Evolutionary conservation across 2,113 vertebrate genomes (phyloP).

Genomic region (Colius striatus): DNA sequence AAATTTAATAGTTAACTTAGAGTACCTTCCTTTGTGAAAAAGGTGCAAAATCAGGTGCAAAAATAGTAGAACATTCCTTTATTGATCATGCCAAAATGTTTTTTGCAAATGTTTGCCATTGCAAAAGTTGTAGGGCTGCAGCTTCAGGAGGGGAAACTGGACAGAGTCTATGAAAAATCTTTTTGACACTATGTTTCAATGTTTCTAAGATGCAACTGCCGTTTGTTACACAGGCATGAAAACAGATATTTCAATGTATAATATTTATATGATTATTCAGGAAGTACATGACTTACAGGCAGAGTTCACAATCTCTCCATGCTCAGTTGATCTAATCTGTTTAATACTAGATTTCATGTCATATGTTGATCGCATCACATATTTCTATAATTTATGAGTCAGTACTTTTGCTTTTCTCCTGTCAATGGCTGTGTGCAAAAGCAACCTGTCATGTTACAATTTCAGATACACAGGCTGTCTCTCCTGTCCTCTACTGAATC

Average conservation of each 20-base stretch:
- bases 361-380: not conserved
- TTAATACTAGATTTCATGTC: not conserved
- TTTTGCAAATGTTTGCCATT: not conserved
- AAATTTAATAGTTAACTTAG: not conserved
- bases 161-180: not conserved
- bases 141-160: not conserved
- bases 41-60: not conserved
- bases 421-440: not conserved
- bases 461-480: accelerated
- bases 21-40: not conserved
- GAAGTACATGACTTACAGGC: not conserved
- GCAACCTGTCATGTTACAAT: accelerated
- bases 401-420: not conserved
- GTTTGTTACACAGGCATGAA: not conserved
- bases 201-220: not conserved
- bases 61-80: not conserved
- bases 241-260: not conserved
- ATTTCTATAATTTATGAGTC: not conserved
- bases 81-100: not conserved
- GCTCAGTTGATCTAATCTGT: not conserved
- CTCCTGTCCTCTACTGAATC: not conserved
- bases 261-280: not conserved
- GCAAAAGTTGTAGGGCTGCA: not conserved
- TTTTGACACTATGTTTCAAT: not conserved
- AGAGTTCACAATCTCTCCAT: not conserved